Base-by-base conservation (phyloP, 2,888 invertebrate genomes). In the Cephalotes varians region DNA sequence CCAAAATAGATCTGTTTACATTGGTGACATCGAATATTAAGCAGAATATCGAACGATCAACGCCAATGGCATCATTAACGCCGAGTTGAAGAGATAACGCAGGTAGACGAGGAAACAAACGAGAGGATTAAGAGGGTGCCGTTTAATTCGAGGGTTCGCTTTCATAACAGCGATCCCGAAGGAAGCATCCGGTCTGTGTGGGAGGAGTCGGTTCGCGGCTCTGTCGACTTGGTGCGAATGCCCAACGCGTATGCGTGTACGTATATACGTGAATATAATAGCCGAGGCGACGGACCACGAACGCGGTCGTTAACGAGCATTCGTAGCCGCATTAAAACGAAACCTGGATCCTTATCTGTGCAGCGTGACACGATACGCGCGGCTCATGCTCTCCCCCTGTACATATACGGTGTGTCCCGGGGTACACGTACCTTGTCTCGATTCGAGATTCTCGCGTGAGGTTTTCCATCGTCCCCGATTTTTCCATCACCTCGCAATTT, bases 321-420 rank as follows among this genome's bases (percentile, higher is more conserved):
- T 85, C 85, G 76, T 84, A 82, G 86, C 62, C 81, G 87, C 85
- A 86, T 89, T 89, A 89, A 88, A 89, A 86, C 80, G 77, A 85
- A 86, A 80, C 85, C 76, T 56, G 88, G 91, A 90, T 91, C 90
- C 86, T 90, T 91, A 91, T 91, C 91, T 88, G 85, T 77, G 83
- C 86, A 84, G 85, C 83, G 90, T 90, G 91, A 91, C 91, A 91
- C 90, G 91, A 91, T 90, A 89, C 89, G 87, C 82, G 81, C 58
- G 62, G 51, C 60, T 81, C 77, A 49, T 65, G 67, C 49, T 54
- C 56, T 51, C 25, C 64, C 37, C 54, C 9, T 34, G 12, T 25
- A 25, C 34, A 54, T 44, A 54, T 49, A 64, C 58, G 31, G 62
- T 62, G 74, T 62, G 12, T 54, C 58, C 60, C 47, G 65, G 40